Evolutionary conservation across 2,888 invertebrate species (phyloP), one percentile per base, ranked within the genome.

Genomic region (Leucoptera coffeella): DNA sequence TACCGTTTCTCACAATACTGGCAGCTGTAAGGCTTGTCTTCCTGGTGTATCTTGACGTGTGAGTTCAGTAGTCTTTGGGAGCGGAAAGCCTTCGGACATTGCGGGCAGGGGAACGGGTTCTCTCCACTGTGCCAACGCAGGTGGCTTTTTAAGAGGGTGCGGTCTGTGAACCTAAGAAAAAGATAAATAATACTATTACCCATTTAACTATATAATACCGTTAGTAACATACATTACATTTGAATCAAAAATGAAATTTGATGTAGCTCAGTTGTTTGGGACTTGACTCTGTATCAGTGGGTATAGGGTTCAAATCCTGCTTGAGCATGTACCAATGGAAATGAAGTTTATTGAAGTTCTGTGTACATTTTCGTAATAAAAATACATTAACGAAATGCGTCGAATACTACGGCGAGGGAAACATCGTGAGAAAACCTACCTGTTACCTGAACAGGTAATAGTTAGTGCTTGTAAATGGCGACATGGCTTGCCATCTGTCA

Each of bases 1-100:
- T 32, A 78, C 53, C 71, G 52, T 32, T 69, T 64, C 30, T 73
- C 71, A 42, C 78, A 79, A 39, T 67, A 62, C 15, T 36, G 41
- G 45, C 78, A 78, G 4, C 59, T 53, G 47, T 72, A 61, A 2
- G 72, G 75, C 45, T 74, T 76, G 38, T 47, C 45, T 28, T 72
- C 62, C 25, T 41, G 58, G 47, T 78, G 78, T 13, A 73, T 67
- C 34, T 61, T 73, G 42, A 58, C 57, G 45, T 78, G 78, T 38
- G 69, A 71, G 30, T 48, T 41, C 14, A 73, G 51, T 30, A 73
- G 51, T 2, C 73, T 58, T 29, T 43, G 38, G 23, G 59, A 50
- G 2, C 55, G 45, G 45, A 74, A 74, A 6, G 44, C 31, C 40
- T 56, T 58, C 22, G 56, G 61, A 44, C 73, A 73, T 4, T 35